Base-by-base conservation (phyloP, 2,797 vertebrate species). In the Urophycis tenuis region DNA sequence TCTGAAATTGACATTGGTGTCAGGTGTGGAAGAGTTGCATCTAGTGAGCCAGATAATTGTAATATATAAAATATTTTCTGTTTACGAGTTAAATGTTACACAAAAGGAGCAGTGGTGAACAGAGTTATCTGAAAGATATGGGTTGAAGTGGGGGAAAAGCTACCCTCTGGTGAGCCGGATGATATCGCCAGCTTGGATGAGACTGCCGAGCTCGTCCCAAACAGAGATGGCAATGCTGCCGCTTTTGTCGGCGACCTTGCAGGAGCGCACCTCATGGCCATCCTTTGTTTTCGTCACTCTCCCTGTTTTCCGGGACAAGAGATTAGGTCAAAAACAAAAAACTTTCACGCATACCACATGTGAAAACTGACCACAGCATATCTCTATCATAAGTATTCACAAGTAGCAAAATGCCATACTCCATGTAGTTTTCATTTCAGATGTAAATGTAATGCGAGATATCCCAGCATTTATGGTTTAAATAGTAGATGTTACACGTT, bases 261-360 rank as follows among this genome's bases (percentile, higher is more conserved):
- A 99, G 0, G 97, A 97, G 86, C 97, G 94, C 85, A 99, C 97
- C 90, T 98, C 97, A 75, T 98, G 97, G 73, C 97, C 97, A 81
- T 99, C 97, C 93, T 99, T 99, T 67, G 97, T 99, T 93, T 99
- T 99, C 82, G 97, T 99, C 74, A 99, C 97, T 83, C 97, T 93
- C 76, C 97, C 97, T 99, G 81, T 33, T 0, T 25, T 11, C 14
- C 2, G 60, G 60, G 60, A 29, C 60, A 29, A 67, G 60, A 67
- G 25, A 29, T 60, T n/a, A 53, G 45, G 19, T n/a, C 53, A 25
- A n/a, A 74, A 75, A 33, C 33, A 9, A 6, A 12, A 64, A 29
- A n/a, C n/a, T n/a, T 11, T 0, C 6, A 15, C 19, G 8, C 0
- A 32, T 12, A 22, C 7, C 2, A 0, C 4, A 19, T 5, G 45